Base-by-base conservation (phyloP, 92 coral and sea anemone species). In the Bergia puertoricense region DNA sequence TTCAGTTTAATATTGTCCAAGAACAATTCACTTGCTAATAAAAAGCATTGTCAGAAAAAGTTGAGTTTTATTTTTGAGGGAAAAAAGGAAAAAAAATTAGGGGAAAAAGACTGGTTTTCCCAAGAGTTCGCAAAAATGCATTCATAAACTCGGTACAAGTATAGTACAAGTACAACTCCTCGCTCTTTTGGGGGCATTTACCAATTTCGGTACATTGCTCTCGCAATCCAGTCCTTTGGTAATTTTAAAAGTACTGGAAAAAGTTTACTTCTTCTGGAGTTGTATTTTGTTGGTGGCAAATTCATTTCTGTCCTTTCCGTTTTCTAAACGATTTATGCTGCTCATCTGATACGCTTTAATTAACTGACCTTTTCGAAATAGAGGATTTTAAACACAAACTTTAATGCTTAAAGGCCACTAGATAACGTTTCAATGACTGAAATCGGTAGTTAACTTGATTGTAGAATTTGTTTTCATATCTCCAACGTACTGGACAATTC, bases 1-100 rank as follows among this genome's bases (percentile, higher is more conserved):
- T 84, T 84, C 87, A 84, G 71, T 69, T 69, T 38, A 84, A 71
- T 84, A 84, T 84, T 84, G 87, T 71, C 16, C 87, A 36, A 43
- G 78, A 84, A 45, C 2, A n/a, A 37, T 71, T 84, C 66, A 45
- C 20, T 37, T 38, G 51, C 78, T 54, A 54, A 54, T 54, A 10
- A 23, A 20, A 22, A 45, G 82, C n/a, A 23, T 45, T 36, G 66
- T 67, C 18, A 79, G 59, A 45, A 20, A 20, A 8, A 44, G 54
- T 77, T 5, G 30, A n/a, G 14, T 37, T 22, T 22, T n/a, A 40
- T 7, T 40, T 37, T 45, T 48, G 0, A 13, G 62, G 13, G 13
- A 23, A 5, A 8, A 44, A 30, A 30, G 30, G 30, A 30, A 50
- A 45, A 76, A 23, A 20, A 22, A 2, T 73, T 20, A 10, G 4